Evolutionary conservation across 2,888 invertebrate genomes (phyloP), one percentile per base, ranked within the genome.

Genomic region (Philereme transversata): DNA sequence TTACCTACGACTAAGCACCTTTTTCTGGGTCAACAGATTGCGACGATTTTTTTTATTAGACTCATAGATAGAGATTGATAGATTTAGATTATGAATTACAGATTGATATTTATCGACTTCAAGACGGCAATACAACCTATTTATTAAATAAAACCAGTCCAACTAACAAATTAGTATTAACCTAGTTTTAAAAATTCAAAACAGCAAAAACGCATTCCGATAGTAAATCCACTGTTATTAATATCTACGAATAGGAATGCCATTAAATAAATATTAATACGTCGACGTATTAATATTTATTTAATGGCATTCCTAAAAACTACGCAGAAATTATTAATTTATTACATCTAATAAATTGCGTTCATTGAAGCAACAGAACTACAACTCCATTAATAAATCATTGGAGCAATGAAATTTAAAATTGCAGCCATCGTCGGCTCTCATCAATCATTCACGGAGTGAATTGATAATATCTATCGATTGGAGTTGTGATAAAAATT

Each of bases 361-460:
- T 46, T 44, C 50, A 45, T 53, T 60, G 55, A 55, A 49, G 55
- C 65, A 64, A 64, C 48, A 60, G 54, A 55, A 50, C 35, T 52
- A 52, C 50, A 57, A 62, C 43, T 62, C 52, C 54, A 58, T 57
- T 58, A 64, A 64, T 68, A 68, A 68, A 68, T 64, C 68, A 65
- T 65, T 41, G 65, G 49, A 45, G 63, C 60, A 64, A 65, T 64
- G 60, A 59, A 60, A 62, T 65, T 63, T 60, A 55, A 65, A 65
- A 51, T 60, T 41, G 56, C 62, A 43, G 40, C 22, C 49, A 51
- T 47, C 48, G 60, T 58, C 52, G 48, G 58, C 45, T 33, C 35
- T 45, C 50, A 59, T 57, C 56, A 56, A 66, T 66, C 61, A 62
- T 62, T 46, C 59, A 52, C 59, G 62, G 60, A 11, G 34, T 36